Conservation (phyloP, 2,113 vertebrate genomes). For the Loxodonta africana region DNA sequence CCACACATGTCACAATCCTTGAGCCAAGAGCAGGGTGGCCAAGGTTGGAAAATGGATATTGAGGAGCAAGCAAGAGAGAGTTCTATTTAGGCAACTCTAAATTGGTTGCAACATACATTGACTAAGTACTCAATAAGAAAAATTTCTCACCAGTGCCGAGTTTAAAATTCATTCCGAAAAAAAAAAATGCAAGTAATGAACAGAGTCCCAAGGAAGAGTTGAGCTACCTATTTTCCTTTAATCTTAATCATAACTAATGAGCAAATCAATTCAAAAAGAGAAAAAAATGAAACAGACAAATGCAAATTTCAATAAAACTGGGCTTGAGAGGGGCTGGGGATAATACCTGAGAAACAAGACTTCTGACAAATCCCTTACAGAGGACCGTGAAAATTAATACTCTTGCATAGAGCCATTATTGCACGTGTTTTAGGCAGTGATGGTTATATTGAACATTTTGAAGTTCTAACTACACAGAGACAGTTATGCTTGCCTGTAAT, state of each 20-base stretch:
- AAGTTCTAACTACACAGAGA: neutral
- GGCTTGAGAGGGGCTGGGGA: no score
- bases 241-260: neutral
- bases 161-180: conserved; percentile 29
- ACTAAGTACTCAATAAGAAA: neutral
- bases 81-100: neutral
- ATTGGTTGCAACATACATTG: neutral
- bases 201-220: neutral
- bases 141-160: neutral
- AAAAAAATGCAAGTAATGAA: neutral
- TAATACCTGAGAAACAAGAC: neutral
- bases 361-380: neutral
- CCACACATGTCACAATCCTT: no score
- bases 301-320: neutral
- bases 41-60: no score
- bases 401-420: neutral
- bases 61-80: no score
- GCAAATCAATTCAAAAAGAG: neutral
- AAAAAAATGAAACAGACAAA: neutral
- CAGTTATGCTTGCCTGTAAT: neutral
- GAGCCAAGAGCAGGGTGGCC: neutral
- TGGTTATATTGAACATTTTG: neutral
- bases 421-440: neutral
- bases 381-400: neutral
- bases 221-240: neutral